phyloP scores from a whole-genome alignment of 2,113 vertebrate genomes.

The Syngnathus typhle region DNA sequence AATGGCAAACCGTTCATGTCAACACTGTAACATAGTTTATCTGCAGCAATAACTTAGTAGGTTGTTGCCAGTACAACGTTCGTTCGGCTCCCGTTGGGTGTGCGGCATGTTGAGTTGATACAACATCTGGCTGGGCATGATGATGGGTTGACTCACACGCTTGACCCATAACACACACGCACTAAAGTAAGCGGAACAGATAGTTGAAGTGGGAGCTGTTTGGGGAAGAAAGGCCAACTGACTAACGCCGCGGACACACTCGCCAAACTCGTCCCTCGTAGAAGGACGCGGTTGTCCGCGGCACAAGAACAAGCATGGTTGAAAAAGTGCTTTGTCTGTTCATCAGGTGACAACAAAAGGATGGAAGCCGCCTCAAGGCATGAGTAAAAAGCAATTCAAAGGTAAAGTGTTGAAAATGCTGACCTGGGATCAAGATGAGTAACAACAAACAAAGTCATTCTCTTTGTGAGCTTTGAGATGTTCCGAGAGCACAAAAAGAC shows the following conservation, averaged over 20 bases:
- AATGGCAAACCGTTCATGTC: constrained; percentile 10
- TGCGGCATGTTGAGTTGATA: constrained; percentile 40
- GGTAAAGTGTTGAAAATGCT: constrained; percentile 13
- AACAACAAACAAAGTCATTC: constrained; percentile 15
- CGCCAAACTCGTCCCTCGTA: constrained; percentile 17
- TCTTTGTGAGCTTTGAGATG: constrained; percentile 5
- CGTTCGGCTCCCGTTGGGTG: no score
- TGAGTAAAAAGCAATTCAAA: constrained; percentile 6
- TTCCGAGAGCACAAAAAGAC: constrained; percentile 16
- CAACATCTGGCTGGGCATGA: constrained; percentile 47
- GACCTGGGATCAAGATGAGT: constrained; percentile 18
- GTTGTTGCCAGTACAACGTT: no score
- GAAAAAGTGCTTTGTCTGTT: neutral
- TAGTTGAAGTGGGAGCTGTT: neutral
- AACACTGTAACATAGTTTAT: neutral
- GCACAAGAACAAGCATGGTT: neutral
- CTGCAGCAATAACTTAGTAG: no score
- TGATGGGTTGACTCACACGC: constrained; percentile 33
- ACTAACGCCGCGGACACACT: constrained; percentile 29
- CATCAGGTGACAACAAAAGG: neutral
- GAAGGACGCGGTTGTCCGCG: constrained; percentile 30
- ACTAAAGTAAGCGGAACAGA: constrained; percentile 3
- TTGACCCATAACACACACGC: constrained; percentile 21
- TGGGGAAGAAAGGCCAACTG: constrained; percentile 22
- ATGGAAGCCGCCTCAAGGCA: neutral